Conservation (phyloP, 2,113 vertebrate species). For the Rhabdornis inornatus region DNA sequence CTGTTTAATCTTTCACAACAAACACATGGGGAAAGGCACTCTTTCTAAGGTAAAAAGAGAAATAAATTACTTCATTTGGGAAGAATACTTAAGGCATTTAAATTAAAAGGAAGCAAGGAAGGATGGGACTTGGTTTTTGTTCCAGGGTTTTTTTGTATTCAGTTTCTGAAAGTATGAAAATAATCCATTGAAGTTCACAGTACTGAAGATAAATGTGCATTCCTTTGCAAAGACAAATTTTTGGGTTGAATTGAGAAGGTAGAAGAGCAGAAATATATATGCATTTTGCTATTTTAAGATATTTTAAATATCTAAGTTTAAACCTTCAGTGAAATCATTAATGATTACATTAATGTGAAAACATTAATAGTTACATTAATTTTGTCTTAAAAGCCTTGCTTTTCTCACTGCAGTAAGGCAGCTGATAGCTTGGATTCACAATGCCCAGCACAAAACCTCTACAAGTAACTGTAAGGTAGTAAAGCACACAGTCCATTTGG, state of each 20-base stretch:
- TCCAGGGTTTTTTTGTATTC: accelerated
- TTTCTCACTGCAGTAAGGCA: not conserved
- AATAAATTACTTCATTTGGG: not conserved
- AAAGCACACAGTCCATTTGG: not conserved
- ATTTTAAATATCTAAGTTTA: not conserved
- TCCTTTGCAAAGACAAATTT: not conserved
- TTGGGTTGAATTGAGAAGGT: not conserved
- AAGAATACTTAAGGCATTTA: not conserved
- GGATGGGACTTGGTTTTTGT: not conserved
- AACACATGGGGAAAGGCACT: not conserved
- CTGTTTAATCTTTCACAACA: not conserved
- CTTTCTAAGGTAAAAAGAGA: not conserved
- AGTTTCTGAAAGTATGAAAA: not conserved
- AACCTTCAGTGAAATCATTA: not conserved
- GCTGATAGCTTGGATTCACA: not conserved
- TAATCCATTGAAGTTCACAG: not conserved
- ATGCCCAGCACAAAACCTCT: not conserved
- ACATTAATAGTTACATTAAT: not conserved
- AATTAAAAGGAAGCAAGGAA: not conserved
- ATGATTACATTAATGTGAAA: not conserved
- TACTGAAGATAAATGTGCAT: not conserved
- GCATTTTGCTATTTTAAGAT: not conserved
- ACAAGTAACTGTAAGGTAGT: not conserved
- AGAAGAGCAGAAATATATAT: not conserved
- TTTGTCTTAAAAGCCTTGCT: not conserved